Base-by-base conservation (phyloP, 2,113 vertebrate species). In the Halichoerus grypus region DNA sequence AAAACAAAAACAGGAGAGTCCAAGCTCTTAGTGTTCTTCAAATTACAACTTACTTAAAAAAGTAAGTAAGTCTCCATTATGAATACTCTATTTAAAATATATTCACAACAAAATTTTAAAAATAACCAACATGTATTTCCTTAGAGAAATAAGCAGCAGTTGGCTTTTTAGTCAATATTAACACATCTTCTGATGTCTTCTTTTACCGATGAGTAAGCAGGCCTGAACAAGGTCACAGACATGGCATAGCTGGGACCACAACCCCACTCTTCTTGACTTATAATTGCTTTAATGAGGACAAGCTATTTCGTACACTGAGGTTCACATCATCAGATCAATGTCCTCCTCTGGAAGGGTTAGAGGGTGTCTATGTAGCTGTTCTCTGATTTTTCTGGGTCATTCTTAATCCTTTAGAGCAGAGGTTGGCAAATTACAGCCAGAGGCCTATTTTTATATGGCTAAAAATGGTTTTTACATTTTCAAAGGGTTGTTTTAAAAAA, bases 11-110 rank as follows among this genome's bases (percentile, higher is more conserved):
- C 39, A 26, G 3, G 7, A 53, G 11, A 91, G 31, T 53, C 46
- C 5, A 95, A 86, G 74, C 39, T 79, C 18, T 59, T 89, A 33
- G 71, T 46, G 42, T 71, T 96, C 72, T 94, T 92, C 39, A 86
- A 94, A 93, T 65, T 76, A 87, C 7, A 92, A 72, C 28, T 88
- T 95, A 69, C 97, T 53, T 42, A 97, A 98, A 98, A 98, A 85
- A 98, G 88, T 97, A 98, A 72, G 79, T 96, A 85, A 96, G 67
- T 95, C 71, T 93, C 59, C 24, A 88, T 33, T 67, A 61, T 42
- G n/a, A 88, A 0, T 88, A 77, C 1, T 83, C 42, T 53, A 36
- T 81, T 87, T 82, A 82, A 87, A 53, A 57, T 33, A 84, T 39
- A 79, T 72, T 72, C 36, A 11, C 39, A 96, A 88, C 14, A 65